Base-by-base conservation (phyloP, 1,140 invertebrate genomes). In the Caenorhabditis tropicalis region DNA sequence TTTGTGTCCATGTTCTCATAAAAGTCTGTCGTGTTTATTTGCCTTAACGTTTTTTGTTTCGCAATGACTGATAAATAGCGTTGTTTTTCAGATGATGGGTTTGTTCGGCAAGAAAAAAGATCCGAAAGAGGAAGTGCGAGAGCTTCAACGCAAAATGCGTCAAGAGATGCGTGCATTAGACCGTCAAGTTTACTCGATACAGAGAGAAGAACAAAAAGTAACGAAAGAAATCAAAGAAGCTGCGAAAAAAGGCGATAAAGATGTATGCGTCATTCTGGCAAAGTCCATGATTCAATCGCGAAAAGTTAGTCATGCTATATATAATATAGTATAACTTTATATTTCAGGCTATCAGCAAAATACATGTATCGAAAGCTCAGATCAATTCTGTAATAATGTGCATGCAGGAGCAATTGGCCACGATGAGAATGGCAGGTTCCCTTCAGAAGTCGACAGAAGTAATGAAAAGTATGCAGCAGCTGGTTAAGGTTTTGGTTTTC, bases 401-500 rank as follows among this genome's bases (percentile, higher is more conserved):
- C 92, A 99, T 99, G 96, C 97, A 98, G 91, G 96, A 98, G 92
- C 98, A 99, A 92, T 92, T 99, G 86, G 96, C 96, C 5, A 95
- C 95, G 21, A 93, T 98, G 81, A 94, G 96, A 89, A 94, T 98
- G 70, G 95, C 96, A 82, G 96, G 97, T 27, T 94, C 96, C 0
- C 92, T 98, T 21, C 94, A 95, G 88, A 96, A 96, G 91, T 97
- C 96, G 39, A 96, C 96, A 10, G 96, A 97, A 92, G 95, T 97
- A 29, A 98, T 99, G 97, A 95, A 96, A 92, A 95, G 95, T 0
- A 99, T 99, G 96, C 96, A 99, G 89, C 94, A 88, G 29, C 82
- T 90, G 15, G 85, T 90, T 19, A 90, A 90, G 85, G 90, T 90
- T 24, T n/a, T 33, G 16, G 19, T 6, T n/a, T 7, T 21, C 6